Percentiles rank a stretch among this genome's conserved stretches.
Evolutionary conservation across 2,888 invertebrate genomes (phyloP).

Genomic region (Pterostichus madidus): DNA sequence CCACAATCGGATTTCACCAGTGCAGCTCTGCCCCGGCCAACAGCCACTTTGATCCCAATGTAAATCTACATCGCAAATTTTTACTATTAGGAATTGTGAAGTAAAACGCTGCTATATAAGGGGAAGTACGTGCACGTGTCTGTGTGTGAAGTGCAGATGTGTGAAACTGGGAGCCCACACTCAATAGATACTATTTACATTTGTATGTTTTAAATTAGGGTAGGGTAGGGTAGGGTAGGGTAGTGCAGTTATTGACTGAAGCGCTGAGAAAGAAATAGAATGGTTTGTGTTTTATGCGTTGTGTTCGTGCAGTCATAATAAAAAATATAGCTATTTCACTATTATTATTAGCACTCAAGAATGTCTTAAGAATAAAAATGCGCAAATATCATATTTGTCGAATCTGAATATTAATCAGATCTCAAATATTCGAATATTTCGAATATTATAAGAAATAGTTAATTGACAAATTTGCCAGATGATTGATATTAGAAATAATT

Average conservation of each 20-base stretch:
- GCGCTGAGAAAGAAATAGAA: too few species aligned
- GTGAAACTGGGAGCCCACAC: conserved; percentile 10
- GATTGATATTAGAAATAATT: too few species aligned
- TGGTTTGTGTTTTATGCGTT: too few species aligned
- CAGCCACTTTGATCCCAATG: conserved; percentile 47
- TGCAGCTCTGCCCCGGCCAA: neutral
- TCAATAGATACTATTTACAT: conserved; percentile 55
- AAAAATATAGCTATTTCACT: too few species aligned
- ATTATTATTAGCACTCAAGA: too few species aligned
- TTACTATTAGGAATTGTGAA: conserved; percentile 39
- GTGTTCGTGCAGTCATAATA: too few species aligned
- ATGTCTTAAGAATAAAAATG: too few species aligned
- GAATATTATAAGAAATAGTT: too few species aligned
- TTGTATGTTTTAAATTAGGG: conserved; percentile 40
- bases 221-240: neutral
- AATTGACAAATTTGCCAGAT: too few species aligned
- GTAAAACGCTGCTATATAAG: conserved; percentile 13
- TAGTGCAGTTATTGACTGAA: neutral
- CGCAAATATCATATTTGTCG: too few species aligned
- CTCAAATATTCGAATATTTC: too few species aligned
- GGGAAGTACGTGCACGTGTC: conserved; percentile 3
- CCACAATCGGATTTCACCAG: conserved; percentile 38
- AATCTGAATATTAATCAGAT: too few species aligned
- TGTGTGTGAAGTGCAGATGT: conserved; percentile 26
- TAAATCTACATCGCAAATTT: conserved; percentile 59